Percentiles rank a stretch among this genome's conserved stretches.
phyloP scores from a whole-genome alignment of 2,888 invertebrate species.

The Oasisia sp. region DNA sequence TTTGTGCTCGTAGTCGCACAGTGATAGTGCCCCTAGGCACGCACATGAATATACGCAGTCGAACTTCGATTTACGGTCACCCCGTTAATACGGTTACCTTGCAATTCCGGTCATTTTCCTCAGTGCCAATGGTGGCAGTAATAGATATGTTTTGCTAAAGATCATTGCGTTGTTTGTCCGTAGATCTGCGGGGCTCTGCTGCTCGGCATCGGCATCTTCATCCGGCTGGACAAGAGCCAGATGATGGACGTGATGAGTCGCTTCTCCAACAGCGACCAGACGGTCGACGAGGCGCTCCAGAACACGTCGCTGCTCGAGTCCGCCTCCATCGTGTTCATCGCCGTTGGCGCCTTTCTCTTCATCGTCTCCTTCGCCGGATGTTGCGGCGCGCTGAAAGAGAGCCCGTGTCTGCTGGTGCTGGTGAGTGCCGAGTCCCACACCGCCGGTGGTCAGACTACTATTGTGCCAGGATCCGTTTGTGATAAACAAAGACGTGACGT shows the following conservation, averaged over 20 bases:
- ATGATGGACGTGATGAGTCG: conserved; percentile 33
- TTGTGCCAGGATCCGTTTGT: not conserved
- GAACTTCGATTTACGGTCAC: too few species aligned
- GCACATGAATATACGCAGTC: too few species aligned
- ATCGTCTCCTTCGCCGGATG: conserved; percentile 72
- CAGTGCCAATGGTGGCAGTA: too few species aligned
- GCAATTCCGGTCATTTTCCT: too few species aligned
- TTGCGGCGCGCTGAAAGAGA: conserved; percentile 71
- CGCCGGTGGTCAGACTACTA: not conserved
- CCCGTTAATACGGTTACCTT: too few species aligned
- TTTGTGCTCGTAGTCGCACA: too few species aligned
- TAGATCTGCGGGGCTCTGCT: conserved; percentile 71
- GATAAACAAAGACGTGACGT: not conserved
- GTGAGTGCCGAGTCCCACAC: conserved; percentile 53
- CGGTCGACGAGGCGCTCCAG: conserved; percentile 41
- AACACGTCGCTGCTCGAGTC: not conserved
- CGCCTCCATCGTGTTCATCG: conserved; percentile 68
- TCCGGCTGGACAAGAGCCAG: conserved; percentile 70
- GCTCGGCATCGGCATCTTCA: conserved; percentile 70
- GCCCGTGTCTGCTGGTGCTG: conserved; percentile 67
- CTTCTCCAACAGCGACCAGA: not conserved
- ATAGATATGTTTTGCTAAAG: not conserved
- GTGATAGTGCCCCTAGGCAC: too few species aligned
- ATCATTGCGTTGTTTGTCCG: conserved; percentile 33
- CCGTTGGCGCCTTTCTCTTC: conserved; percentile 69